Percentiles rank a stretch among this genome's conserved stretches.
phyloP scores from a whole-genome alignment of 2,888 invertebrate species.

The Erebia aethiops region DNA sequence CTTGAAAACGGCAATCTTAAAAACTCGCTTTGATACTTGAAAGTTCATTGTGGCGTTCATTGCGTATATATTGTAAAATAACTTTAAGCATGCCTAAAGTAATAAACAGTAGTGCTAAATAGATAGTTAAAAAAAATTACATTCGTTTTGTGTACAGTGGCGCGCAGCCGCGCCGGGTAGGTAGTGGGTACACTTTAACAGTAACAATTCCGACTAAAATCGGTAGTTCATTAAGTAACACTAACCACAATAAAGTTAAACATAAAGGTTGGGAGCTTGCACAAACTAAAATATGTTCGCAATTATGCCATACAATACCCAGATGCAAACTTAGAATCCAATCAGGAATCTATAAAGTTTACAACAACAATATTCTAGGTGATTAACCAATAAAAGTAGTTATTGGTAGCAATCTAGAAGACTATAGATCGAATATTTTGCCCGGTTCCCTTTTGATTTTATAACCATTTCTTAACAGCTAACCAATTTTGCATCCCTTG shows the following conservation, averaged over 20 bases:
- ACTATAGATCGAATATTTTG: neutral
- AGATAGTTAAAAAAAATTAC: too few species aligned
- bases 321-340: conserved; percentile 17
- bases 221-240: neutral
- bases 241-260: neutral
- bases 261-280: conserved; percentile 1
- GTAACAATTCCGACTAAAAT: neutral
- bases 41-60: too few species aligned
- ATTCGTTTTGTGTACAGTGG: too few species aligned
- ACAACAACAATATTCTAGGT: conserved; percentile 25
- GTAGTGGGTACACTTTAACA: neutral
- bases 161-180: too few species aligned
- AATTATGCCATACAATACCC: conserved; percentile 9
- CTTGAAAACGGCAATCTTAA: too few species aligned
- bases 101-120: too few species aligned
- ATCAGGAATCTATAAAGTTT: conserved; percentile 27
- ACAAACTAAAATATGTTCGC: conserved; percentile 8
- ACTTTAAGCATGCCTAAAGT: too few species aligned
- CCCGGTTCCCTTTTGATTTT: conserved; percentile 2
- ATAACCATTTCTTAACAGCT: neutral
- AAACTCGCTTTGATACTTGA: too few species aligned
- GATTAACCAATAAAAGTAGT: conserved; percentile 24
- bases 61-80: too few species aligned
- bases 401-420: conserved; percentile 2
- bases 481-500: neutral